Evolutionary conservation across 2,113 vertebrate genomes (phyloP).

Genomic region (Eclectus roratus): DNA sequence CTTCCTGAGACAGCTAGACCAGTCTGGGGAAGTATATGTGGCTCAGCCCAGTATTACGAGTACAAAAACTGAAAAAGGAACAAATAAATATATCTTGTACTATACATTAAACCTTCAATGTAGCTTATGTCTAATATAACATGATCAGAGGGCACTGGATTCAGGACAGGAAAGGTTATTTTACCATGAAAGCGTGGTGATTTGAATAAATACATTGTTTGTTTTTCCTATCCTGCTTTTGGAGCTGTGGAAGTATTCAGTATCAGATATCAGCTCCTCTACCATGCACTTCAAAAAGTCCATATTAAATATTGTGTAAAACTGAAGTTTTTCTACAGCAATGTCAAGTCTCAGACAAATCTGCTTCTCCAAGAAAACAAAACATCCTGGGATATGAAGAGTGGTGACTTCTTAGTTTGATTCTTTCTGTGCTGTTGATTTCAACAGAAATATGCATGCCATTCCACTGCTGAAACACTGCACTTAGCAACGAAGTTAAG

Average conservation of each 20-base stretch:
- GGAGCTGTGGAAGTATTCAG: not conserved
- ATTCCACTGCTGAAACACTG: not conserved
- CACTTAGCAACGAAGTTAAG: not conserved
- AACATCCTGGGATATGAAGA: not conserved
- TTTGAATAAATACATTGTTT: slow-evolving; percentile 8
- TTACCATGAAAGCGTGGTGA: not conserved
- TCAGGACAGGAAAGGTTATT: not conserved
- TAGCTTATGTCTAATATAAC: not conserved
- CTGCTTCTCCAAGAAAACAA: not conserved
- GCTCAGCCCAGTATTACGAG: not conserved
- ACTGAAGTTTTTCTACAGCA: not conserved
- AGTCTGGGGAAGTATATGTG: not conserved
- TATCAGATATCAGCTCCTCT: not conserved
- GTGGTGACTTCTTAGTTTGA: not conserved
- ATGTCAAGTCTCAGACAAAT: not conserved
- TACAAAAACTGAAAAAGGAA: not conserved
- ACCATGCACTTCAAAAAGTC: not conserved
- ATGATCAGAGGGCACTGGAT: not conserved
- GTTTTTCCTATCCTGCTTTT: not conserved
- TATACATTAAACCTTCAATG: not conserved
- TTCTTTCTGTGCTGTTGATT: not conserved
- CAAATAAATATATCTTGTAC: not conserved
- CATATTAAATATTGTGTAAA: not conserved
- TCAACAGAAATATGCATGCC: not conserved
- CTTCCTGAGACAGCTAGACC: not conserved